Percentiles rank a stretch among this genome's conserved stretches.
These are phyloP conservation scores for Corythornis cristatus DNA, from an alignment of 2,113 vertebrate genomes.

Conservation along the genomic window DNA sequence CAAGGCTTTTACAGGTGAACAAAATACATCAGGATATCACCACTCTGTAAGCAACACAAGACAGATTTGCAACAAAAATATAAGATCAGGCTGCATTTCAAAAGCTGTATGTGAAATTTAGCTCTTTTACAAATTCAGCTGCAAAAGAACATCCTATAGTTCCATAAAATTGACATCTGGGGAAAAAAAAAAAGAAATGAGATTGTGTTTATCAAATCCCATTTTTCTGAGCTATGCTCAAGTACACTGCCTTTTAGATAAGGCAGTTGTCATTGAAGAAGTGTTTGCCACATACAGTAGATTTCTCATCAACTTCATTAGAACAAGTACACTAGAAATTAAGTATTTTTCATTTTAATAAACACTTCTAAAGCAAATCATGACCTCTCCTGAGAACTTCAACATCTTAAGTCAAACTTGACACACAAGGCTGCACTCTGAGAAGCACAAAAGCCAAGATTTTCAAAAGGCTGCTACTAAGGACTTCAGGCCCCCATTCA, in stretches of 20 bases:
- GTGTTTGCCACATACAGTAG: background rate
- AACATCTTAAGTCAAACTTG: background rate
- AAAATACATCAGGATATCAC: background rate
- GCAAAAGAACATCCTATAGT: background rate
- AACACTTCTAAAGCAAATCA: slow-evolving; percentile 8
- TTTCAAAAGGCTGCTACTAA: background rate
- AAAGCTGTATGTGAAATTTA: slow-evolving; percentile 20
- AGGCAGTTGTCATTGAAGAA: slow-evolving; percentile 3
- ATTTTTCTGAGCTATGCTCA: slow-evolving; percentile 22
- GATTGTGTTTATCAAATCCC: slow-evolving; percentile 6
- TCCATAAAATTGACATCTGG: slow-evolving; percentile 23
- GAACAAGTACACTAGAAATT: slow-evolving; percentile 38
- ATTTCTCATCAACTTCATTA: slow-evolving; percentile 43
- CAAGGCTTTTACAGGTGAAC: background rate
- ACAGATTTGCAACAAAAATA: slow-evolving; percentile 17
- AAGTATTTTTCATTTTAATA: slow-evolving; percentile 15
- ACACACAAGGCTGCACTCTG: background rate
- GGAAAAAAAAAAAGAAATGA: background rate
- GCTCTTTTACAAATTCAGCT: background rate
- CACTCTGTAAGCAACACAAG: background rate
- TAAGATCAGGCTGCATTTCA: background rate
- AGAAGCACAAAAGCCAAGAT: background rate
- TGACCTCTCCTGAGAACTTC: background rate
- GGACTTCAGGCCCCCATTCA: background rate
- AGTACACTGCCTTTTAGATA: background rate